phyloP scores from a whole-genome alignment of 1,140 invertebrate genomes.

The Rhyacophila brunnea region DNA sequence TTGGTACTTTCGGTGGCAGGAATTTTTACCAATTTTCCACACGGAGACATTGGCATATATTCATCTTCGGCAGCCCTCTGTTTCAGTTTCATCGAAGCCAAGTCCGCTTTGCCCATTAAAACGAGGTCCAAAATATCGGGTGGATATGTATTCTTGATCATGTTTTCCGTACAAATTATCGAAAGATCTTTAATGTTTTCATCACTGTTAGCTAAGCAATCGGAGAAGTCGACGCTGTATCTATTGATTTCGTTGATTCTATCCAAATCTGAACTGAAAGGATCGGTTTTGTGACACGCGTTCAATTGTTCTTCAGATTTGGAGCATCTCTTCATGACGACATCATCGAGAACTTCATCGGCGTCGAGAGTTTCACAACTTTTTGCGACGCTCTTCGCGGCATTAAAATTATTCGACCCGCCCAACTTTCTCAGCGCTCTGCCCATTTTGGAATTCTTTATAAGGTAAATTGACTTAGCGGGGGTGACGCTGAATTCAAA shows the following conservation, averaged over 20 bases:
- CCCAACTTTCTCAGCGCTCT: conserved; percentile 22
- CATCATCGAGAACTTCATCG: conserved; percentile 1
- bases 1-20: background rate
- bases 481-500: conserved; percentile 22
- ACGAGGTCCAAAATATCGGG: conserved; percentile 26
- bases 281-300: background rate
- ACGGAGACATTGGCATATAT: conserved; percentile 29
- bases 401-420: conserved; percentile 1
- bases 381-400: conserved; percentile 10
- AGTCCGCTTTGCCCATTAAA: conserved; percentile 17
- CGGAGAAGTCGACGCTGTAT: conserved; percentile 13
- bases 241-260: conserved; percentile 6
- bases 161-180: conserved; percentile 22
- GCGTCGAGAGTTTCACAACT: conserved; percentile 28
- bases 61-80: conserved; percentile 25
- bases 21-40: background rate
- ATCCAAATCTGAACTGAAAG: background rate
- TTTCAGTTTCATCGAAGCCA: conserved; percentile 17
- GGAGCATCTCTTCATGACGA: conserved; percentile 19
- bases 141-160: conserved; percentile 19
- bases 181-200: conserved; percentile 31
- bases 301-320: conserved; percentile 29
- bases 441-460: conserved; percentile 26
- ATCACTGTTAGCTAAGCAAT: conserved; percentile 14
- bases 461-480: conserved; percentile 20